phyloP scores from a whole-genome alignment of 2,113 vertebrate species.

The Pluvianellus socialis region DNA sequence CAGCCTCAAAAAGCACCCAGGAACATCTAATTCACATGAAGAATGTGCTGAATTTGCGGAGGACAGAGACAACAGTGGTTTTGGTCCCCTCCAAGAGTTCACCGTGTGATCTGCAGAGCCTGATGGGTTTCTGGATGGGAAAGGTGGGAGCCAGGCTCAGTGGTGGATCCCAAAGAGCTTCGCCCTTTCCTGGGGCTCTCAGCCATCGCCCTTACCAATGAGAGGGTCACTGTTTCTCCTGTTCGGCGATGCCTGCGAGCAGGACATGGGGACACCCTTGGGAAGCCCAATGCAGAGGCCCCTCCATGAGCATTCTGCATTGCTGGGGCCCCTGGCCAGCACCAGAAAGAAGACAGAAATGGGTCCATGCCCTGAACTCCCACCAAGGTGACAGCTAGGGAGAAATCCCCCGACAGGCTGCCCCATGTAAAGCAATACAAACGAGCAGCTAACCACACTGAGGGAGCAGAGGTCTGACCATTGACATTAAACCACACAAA shows the following conservation, averaged over 20 bases:
- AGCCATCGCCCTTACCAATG: background rate
- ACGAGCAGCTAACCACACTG: background rate
- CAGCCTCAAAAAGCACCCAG: background rate
- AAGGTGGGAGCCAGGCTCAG: background rate
- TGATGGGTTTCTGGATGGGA: rapidly evolving
- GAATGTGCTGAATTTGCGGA: background rate
- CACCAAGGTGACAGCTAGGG: background rate
- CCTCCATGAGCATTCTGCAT: background rate
- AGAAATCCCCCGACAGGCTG: background rate
- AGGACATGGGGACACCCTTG: background rate
- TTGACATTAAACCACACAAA: background rate
- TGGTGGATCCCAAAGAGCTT: background rate
- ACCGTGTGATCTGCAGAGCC: rapidly evolving
- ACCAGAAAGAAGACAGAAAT: background rate
- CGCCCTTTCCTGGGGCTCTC: background rate
- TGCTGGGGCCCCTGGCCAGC: background rate
- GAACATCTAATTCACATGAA: background rate
- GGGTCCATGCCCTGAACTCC: background rate
- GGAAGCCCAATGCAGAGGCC: background rate
- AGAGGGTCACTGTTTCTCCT: background rate
- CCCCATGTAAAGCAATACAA: background rate
- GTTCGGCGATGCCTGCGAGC: background rate
- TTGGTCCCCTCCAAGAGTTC: background rate
- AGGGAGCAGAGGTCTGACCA: background rate
- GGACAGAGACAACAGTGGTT: rapidly evolving